These are phyloP conservation scores for Rhamphomyia laevipes DNA, from an alignment of 2,888 invertebrate genomes.

Conservation along the genomic window DNA sequence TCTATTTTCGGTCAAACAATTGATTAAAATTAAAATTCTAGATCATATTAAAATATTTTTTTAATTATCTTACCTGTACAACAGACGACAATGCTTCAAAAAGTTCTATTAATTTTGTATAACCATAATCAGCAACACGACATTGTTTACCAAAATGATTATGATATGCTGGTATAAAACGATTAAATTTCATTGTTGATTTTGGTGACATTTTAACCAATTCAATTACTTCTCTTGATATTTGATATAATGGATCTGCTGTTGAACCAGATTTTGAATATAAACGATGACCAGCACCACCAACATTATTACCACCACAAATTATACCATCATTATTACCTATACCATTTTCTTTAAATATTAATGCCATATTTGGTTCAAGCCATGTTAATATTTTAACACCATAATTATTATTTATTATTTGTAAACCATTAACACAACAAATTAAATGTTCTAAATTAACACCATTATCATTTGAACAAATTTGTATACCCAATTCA, in stretches of 20 bases:
- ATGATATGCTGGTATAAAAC: slow-evolving; percentile 91
- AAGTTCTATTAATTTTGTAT: slow-evolving; percentile 80
- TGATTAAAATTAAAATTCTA: too few species aligned
- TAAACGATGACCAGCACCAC: slow-evolving; percentile 16
- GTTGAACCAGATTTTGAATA: slow-evolving; percentile 26
- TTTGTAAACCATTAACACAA: slow-evolving; percentile 60
- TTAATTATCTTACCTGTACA: slow-evolving; percentile 62
- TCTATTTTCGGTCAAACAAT: too few species aligned
- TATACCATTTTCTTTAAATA: slow-evolving; percentile 13
- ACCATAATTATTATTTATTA: slow-evolving; percentile 37
- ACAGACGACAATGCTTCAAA: slow-evolving; percentile 79
- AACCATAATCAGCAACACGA: slow-evolving; percentile 93
- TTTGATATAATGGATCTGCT: slow-evolving; percentile 45
- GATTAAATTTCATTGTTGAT: slow-evolving; percentile 69
- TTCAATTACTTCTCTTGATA: slow-evolving; percentile 80
- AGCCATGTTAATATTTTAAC: slow-evolving; percentile 35
- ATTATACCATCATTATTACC: slow-evolving; percentile 25
- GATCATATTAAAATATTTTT: too few species aligned
- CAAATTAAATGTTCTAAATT: slow-evolving; percentile 83
- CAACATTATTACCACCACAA: neutral
- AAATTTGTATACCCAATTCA: slow-evolving; percentile 28
- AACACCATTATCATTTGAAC: slow-evolving; percentile 52
- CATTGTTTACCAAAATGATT: slow-evolving; percentile 94
- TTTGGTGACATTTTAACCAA: slow-evolving; percentile 68
- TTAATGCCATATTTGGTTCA: slow-evolving; percentile 21